Evolutionary conservation across 2,888 invertebrate species (phyloP).

Genomic region (Callinectes sapidus): DNA sequence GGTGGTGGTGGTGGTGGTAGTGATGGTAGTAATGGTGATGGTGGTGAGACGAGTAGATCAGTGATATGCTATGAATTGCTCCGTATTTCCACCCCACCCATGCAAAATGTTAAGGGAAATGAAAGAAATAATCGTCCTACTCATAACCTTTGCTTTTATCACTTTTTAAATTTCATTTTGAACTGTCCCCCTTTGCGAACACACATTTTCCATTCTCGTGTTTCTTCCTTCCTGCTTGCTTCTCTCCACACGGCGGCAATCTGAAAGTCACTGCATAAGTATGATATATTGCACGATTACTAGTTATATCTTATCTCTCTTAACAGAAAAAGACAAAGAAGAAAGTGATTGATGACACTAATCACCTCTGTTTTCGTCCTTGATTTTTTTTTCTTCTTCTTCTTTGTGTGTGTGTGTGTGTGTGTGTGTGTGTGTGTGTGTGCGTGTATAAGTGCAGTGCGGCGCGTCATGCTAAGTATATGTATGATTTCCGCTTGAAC

Average conservation of each 20-base stretch:
- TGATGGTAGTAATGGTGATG: too few relatives aligned
- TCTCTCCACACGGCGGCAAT: neutral
- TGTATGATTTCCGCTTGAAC: constrained; percentile 10
- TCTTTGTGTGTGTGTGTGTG: neutral
- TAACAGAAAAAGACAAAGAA: neutral
- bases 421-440: neutral
- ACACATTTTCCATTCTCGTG: neutral
- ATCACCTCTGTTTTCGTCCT: neutral
- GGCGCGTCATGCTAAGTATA: neutral
- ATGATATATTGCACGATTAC: neutral
- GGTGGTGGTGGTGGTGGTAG: too few relatives aligned
- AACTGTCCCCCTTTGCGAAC: too few relatives aligned
- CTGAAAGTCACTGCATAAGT: neutral
- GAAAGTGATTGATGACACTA: neutral
- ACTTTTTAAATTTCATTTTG: neutral
- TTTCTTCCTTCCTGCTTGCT: neutral
- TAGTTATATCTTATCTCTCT: neutral
- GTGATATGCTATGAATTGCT: too few relatives aligned
- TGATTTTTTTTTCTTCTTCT: neutral
- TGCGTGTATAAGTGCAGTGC: neutral
- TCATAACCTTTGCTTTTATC: neutral
- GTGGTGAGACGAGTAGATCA: too few relatives aligned
- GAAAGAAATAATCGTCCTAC: too few relatives aligned
- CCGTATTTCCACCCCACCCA: too few relatives aligned
- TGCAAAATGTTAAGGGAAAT: too few relatives aligned